phyloP scores from a whole-genome alignment of 1,140 invertebrate species.

The Chionoecetes opilio region DNA sequence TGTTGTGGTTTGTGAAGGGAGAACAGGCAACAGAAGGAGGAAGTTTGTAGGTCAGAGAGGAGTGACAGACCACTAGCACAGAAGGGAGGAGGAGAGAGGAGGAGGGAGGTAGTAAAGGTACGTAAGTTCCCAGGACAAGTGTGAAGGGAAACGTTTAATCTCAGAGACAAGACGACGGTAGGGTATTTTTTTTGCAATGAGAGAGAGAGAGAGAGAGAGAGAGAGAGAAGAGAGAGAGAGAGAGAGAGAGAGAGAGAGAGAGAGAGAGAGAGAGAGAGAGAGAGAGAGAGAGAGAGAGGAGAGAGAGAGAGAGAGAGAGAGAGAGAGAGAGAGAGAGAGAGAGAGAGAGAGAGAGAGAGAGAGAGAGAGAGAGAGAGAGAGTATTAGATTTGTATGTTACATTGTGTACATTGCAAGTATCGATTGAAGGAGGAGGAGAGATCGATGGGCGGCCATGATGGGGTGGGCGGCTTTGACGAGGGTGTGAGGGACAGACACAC shows the following conservation, averaged over 20 bases:
- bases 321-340: too few relatives aligned
- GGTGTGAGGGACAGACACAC: neutral
- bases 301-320: too few relatives aligned
- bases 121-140: neutral
- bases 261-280: too few relatives aligned
- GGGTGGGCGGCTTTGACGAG: neutral
- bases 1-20: neutral
- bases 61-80: neutral
- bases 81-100: neutral
- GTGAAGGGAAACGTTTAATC: neutral
- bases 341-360: too few relatives aligned
- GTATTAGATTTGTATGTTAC: too few relatives aligned
- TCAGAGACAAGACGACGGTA: neutral
- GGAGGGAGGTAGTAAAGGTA: neutral
- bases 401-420: too few relatives aligned
- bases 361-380: too few relatives aligned
- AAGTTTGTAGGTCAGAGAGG: neutral
- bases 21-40: neutral
- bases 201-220: constrained; percentile 13
- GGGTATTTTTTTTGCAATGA: neutral
- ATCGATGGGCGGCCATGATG: neutral
- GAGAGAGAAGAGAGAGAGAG: neutral
- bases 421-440: too few relatives aligned
- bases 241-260: too few relatives aligned
- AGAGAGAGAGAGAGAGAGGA: too few relatives aligned